Percentiles rank a stretch among this genome's conserved stretches.
Evolutionary conservation across 2,888 invertebrate species (phyloP).

Genomic region (Andrena trimmerana): DNA sequence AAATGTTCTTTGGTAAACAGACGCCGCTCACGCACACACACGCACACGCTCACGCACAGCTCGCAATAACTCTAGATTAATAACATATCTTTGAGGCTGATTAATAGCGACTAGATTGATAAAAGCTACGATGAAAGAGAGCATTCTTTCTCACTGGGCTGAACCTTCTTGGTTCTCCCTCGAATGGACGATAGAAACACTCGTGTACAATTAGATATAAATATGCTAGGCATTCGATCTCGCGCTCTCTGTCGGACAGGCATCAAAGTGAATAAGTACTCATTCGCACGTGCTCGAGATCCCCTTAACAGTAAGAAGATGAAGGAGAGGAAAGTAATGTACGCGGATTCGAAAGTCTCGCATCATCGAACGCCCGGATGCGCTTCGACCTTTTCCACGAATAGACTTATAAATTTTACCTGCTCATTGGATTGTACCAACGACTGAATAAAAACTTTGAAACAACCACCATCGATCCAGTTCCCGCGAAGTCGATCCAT

Average conservation of each 20-base stretch:
- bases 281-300: conserved; percentile 2
- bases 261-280: conserved; percentile 10
- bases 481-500: not conserved
- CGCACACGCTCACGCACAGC: conserved; percentile 47
- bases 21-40: conserved; percentile 36
- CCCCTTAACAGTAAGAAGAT: conserved; percentile 6
- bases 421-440: conserved; percentile 11
- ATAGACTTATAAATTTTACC: conserved; percentile 14
- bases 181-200: conserved; percentile 53
- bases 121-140: conserved; percentile 72
- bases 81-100: conserved; percentile 69
- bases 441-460: conserved; percentile 36
- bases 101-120: conserved; percentile 79
- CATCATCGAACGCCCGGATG: not conserved
- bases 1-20: conserved; percentile 70
- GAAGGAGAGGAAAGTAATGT: conserved; percentile 11
- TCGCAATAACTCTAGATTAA: conserved; percentile 68
- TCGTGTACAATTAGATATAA: conserved; percentile 41
- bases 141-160: conserved; percentile 39
- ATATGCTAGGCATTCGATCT: conserved; percentile 26
- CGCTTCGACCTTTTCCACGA: not conserved
- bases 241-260: conserved; percentile 1
- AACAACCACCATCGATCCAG: conserved; percentile 14
- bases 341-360: not conserved
- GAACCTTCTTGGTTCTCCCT: conserved; percentile 21